Base-by-base conservation (phyloP, 2,113 vertebrate genomes). In the Globicephala melas region DNA sequence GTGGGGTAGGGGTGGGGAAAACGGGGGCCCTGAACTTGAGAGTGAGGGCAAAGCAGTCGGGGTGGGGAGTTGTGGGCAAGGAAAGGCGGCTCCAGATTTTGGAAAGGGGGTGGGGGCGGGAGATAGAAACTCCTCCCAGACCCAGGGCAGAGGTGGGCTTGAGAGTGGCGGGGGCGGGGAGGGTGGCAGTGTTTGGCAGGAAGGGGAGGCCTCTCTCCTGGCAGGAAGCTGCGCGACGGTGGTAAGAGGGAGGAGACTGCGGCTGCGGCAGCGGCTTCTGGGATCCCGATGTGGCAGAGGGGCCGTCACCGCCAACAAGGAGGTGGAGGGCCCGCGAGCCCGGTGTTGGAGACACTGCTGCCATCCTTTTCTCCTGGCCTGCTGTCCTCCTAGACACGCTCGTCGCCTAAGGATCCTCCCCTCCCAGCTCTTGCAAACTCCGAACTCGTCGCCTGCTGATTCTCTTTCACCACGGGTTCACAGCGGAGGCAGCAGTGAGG, bases 231-330 rank as follows among this genome's bases (percentile, higher is more conserved):
- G 94, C 89, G 84, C 83, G 95, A 96, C 84, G 36, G 53, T 41
- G 6, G 41, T 41, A 89, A 81, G 92, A 76, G 94, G 97, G 97
- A 94, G 97, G 97, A 95, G 97, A 94, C 94, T 94, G 79, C 73
- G 0, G 92, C n/a, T 0, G 67, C 74, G 10, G 77, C 25, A 65
- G 89, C 79, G 3, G 68, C 79, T 8, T 65, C 79, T 89, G 84
- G 70, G 67, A 94, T 53, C 70, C 79, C 47, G 6, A 79, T 88
- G 92, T 83, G 99, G 99, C 98, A 99, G 99, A 98, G 98, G 99
- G 82, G 98, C 99, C 99, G 95, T 99, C 99, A 17, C 99, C 99
- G 97, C 47, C 33, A 62, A 58, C 44, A 26, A 28, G 41, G 58
- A 71, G 85, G 53, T 17, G 3, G 70, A 47, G 89, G 31, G 23